A percentile compares a stretch with the other conserved stretches of the same genome.
Conservation (phyloP, 2,797 vertebrate species). For the Toxotes lorentzi region DNA sequence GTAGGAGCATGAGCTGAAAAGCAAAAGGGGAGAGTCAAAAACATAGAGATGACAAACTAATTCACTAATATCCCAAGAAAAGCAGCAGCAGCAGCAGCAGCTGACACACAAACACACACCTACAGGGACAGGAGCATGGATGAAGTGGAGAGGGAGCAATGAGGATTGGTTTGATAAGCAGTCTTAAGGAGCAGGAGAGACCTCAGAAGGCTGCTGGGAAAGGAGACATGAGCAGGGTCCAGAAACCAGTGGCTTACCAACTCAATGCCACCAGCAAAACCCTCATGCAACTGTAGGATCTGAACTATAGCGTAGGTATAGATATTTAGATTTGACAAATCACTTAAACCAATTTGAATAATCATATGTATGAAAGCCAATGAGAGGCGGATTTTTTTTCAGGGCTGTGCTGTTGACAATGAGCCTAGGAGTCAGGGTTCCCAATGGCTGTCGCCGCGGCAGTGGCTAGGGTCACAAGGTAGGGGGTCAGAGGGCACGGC, state of each 20-base stretch:
- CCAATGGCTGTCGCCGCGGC: slow-evolving; percentile 44
- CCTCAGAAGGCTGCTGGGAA: slow-evolving; percentile 51
- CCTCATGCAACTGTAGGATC: slow-evolving; percentile 12
- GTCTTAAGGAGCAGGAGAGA: slow-evolving; percentile 55
- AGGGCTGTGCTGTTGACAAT: slow-evolving; percentile 69
- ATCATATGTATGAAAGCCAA: not conserved
- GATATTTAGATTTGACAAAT: not conserved
- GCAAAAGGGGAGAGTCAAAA: slow-evolving; percentile 87
- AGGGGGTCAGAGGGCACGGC: slow-evolving; percentile 61
- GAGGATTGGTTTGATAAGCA: slow-evolving; percentile 64
- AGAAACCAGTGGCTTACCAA: slow-evolving; percentile 69
- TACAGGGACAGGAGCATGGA: slow-evolving; percentile 68
- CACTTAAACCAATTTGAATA: not conserved
- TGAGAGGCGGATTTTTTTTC: not conserved
- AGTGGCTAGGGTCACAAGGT: slow-evolving; percentile 40
- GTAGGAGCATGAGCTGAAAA: slow-evolving; percentile 90
- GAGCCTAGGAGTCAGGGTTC: slow-evolving; percentile 72
- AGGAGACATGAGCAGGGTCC: slow-evolving; percentile 50
- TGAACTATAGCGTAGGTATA: not conserved
- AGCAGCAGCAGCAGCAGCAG: slow-evolving; percentile 43
- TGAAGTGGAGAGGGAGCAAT: slow-evolving; percentile 58
- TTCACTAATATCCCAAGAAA: slow-evolving; percentile 62
- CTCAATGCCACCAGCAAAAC: slow-evolving; percentile 71
- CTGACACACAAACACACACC: slow-evolving; percentile 67
- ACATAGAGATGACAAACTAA: slow-evolving; percentile 79